A percentile compares a stretch with the other conserved stretches of the same genome.
phyloP scores from a whole-genome alignment of 2,888 invertebrate genomes.

The Pachycephus smyrnensis region DNA sequence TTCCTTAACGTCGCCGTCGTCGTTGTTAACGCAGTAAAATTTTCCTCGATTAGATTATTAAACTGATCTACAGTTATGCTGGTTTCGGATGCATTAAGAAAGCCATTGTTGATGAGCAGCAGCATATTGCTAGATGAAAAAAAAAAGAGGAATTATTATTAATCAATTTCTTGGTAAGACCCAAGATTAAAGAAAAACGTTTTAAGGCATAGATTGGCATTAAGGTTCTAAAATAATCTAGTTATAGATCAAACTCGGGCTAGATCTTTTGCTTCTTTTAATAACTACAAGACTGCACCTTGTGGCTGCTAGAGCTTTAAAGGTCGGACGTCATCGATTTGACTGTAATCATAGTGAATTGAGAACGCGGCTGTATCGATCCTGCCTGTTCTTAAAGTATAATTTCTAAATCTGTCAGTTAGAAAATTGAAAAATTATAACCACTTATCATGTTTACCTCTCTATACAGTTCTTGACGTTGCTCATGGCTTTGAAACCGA shows the following conservation, averaged over 20 bases:
- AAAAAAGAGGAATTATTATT: background rate
- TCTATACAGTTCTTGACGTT: slow-evolving; percentile 83
- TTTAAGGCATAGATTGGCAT: background rate
- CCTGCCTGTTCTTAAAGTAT: background rate
- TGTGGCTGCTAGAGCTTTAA: background rate
- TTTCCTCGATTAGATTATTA: slow-evolving; percentile 47
- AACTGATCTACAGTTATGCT: slow-evolving; percentile 73
- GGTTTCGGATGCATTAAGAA: slow-evolving; percentile 46
- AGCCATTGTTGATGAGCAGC: slow-evolving; percentile 66
- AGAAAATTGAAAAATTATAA: background rate
- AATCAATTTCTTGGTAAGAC: background rate
- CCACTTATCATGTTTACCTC: background rate
- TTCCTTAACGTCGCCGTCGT: slow-evolving; percentile 54
- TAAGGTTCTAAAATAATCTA: background rate
- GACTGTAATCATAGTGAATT: background rate
- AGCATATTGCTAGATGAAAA: background rate
- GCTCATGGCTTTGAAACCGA: slow-evolving; percentile 95
- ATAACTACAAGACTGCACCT: background rate
- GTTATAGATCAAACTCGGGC: background rate
- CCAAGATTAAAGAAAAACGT: background rate
- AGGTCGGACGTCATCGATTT: background rate
- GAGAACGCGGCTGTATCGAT: background rate
- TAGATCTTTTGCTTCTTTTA: background rate
- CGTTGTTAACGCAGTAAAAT: background rate
- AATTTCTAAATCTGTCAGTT: background rate